A percentile compares a stretch with the other conserved stretches of the same genome.
Evolutionary conservation across 2,797 vertebrate genomes (phyloP).

Genomic region (Steatocranus sp.): DNA sequence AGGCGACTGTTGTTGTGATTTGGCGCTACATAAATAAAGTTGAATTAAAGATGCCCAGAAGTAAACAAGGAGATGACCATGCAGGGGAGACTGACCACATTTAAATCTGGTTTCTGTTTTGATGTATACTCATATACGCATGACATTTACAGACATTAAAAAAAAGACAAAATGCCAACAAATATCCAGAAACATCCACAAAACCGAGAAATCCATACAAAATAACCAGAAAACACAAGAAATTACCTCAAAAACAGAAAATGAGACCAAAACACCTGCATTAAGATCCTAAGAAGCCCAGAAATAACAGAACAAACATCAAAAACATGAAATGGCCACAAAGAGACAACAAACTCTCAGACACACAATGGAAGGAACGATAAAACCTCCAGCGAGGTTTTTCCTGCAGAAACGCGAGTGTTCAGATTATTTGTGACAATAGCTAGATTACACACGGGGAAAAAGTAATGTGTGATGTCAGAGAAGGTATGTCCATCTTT

Average conservation of each 20-base stretch:
- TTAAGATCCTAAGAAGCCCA: fast-evolving
- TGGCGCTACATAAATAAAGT: fast-evolving
- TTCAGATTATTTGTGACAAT: neutral
- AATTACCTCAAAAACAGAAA: neutral
- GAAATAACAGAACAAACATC: neutral
- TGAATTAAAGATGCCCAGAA: neutral
- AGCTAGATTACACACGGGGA: neutral
- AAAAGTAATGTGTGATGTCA: neutral
- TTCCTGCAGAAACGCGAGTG: neutral
- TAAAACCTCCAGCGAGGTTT: neutral
- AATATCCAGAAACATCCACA: neutral
- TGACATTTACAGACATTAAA: neutral
- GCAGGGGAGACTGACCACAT: neutral
- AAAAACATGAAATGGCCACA: neutral
- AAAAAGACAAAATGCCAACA: neutral
- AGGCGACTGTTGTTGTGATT: fast-evolving
- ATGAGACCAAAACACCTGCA: neutral
- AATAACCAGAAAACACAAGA: neutral
- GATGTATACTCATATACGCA: fast-evolving
- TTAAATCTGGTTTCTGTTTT: neutral
- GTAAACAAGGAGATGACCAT: neutral
- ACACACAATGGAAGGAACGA: neutral
- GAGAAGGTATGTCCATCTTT: neutral
- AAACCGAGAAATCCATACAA: fast-evolving
- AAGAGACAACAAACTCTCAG: neutral